phyloP scores from a whole-genome alignment of 2,888 invertebrate species.

The Diaprepes abbreviatus region DNA sequence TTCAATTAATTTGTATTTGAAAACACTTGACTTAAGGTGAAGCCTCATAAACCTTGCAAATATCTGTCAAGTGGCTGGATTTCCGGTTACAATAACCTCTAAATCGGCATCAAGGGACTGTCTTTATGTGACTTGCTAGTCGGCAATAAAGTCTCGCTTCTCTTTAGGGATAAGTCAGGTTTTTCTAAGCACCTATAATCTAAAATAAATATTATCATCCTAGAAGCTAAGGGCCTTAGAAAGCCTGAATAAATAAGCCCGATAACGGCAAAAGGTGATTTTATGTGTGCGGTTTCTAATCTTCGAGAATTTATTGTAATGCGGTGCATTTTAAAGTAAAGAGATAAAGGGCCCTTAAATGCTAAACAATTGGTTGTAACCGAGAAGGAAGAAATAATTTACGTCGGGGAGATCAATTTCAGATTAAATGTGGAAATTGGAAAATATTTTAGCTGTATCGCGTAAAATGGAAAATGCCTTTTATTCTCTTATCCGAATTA shows the following conservation, averaged over 20 bases:
- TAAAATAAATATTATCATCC: constrained; percentile 45
- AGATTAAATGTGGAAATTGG: constrained; percentile 44
- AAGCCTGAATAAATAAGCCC: constrained; percentile 46
- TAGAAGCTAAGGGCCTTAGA: constrained; percentile 33
- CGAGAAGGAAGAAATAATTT: constrained; percentile 40
- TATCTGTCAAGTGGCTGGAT: constrained; percentile 37
- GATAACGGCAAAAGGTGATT: constrained; percentile 38
- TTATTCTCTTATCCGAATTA: constrained; percentile 24
- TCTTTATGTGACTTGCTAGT: constrained; percentile 28
- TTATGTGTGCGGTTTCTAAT: constrained; percentile 32
- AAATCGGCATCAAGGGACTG: constrained; percentile 39
- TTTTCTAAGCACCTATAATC: constrained; percentile 47
- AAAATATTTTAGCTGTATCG: constrained; percentile 35
- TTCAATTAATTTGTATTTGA: not conserved
- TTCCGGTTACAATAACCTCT: constrained; percentile 32
- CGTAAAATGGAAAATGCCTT: not conserved
- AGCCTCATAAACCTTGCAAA: constrained; percentile 16
- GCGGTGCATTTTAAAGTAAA: constrained; percentile 34
- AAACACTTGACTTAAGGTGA: constrained; percentile 10
- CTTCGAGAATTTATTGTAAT: constrained; percentile 41
- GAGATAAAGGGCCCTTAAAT: constrained; percentile 41
- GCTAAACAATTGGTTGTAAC: constrained; percentile 41
- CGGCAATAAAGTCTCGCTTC: constrained; percentile 28
- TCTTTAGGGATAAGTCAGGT: constrained; percentile 41
- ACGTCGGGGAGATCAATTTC: constrained; percentile 40